Percentiles rank a stretch among this genome's conserved stretches.
Evolutionary conservation across 2,888 invertebrate species (phyloP).

Genomic region (Drosophila anomalata): DNA sequence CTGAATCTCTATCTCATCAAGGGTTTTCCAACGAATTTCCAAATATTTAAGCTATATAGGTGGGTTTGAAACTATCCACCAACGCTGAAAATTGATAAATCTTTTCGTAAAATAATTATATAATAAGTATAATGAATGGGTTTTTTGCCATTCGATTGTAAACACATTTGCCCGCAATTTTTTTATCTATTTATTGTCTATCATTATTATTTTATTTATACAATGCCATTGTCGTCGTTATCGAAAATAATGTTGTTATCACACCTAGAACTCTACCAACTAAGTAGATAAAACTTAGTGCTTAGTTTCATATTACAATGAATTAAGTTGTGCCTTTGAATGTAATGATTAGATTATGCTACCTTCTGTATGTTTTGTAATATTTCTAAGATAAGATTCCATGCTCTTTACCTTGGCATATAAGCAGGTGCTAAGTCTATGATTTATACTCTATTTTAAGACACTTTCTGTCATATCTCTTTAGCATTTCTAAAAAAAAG

Average conservation of each 20-base stretch:
- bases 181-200: conserved; percentile 3
- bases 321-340: background rate
- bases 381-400: background rate
- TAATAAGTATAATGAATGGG: conserved; percentile 25
- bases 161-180: conserved; percentile 44
- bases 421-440: no score
- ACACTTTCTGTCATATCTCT: background rate
- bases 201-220: conserved; percentile 6
- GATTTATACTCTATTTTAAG: no score
- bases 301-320: background rate
- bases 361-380: background rate
- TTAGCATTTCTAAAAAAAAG: background rate
- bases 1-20: conserved; percentile 11
- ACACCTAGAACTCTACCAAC: background rate
- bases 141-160: conserved; percentile 11
- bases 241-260: conserved; percentile 18
- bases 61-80: conserved; percentile 17
- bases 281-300: background rate
- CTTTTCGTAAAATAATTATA: conserved; percentile 15
- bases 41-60: conserved; percentile 18
- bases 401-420: no score
- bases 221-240: conserved; percentile 14
- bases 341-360: conserved; percentile 1
- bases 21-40: conserved; percentile 1
- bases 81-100: conserved; percentile 25